phyloP scores from a whole-genome alignment of 2,113 vertebrate genomes.

The Butorides virescens region DNA sequence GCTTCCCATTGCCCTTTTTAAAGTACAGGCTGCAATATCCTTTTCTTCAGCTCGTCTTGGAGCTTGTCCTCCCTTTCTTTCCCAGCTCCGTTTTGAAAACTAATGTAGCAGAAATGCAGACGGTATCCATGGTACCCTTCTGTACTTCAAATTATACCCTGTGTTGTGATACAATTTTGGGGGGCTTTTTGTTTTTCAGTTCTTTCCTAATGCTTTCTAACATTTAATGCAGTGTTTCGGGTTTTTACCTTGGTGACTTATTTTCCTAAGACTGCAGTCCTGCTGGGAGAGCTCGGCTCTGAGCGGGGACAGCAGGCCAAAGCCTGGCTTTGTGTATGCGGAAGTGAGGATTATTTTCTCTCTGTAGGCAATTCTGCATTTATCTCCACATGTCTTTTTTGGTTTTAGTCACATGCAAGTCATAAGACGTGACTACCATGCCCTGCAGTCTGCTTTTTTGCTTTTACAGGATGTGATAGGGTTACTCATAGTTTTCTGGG shows the following conservation, averaged over 20 bases:
- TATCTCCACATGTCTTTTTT: neutral
- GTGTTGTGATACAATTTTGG: neutral
- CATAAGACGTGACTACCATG: neutral
- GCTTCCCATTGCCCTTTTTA: neutral
- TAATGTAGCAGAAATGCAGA: neutral
- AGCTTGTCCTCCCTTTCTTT: neutral
- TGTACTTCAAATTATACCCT: neutral
- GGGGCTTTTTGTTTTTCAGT: neutral
- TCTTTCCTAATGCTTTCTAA: neutral
- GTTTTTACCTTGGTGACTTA: neutral
- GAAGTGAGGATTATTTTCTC: neutral
- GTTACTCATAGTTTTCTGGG: neutral
- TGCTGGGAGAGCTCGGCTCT: accelerated
- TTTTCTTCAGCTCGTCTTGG: neutral
- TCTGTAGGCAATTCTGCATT: neutral
- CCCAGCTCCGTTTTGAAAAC: neutral
- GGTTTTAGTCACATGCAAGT: neutral
- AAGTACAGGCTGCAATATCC: neutral
- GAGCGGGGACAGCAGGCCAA: neutral
- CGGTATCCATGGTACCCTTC: neutral
- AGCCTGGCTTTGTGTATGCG: neutral
- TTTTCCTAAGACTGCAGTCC: neutral
- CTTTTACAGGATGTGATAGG: neutral
- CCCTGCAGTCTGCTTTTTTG: neutral
- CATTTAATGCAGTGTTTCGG: neutral